Evolutionary conservation across 2,888 invertebrate genomes (phyloP), one percentile per base, ranked within the genome.

Genomic region (Macrophya annulata): DNA sequence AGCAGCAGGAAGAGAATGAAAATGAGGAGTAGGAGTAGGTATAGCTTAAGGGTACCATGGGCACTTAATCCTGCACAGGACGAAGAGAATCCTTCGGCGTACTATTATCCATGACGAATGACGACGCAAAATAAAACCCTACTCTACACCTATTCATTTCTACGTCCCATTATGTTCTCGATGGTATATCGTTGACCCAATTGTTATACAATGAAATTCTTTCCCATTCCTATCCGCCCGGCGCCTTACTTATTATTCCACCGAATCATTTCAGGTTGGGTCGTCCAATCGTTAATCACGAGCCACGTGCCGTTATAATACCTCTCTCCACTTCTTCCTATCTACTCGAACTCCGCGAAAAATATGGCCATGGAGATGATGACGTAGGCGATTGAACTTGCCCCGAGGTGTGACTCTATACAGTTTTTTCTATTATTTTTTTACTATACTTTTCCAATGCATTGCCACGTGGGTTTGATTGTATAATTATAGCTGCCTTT

Each of bases 181-280:
- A 86, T 86, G 85, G 86, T 88, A 88, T 91, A 90, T 87, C 86
- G 90, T 90, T 92, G 92, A 92, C 91, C 90, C 89, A 89, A 89
- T 90, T 91, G 88, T 90, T 88, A 87, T 87, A 89, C 91, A 89
- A 88, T 89, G 88, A 86, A 88, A 89, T 88, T 89, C 88, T 86
- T 85, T 83, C 62, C 59, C 85, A 21, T 55, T 74, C 62, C 74
- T 55, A 55, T 76, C 48, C 37, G 55, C 37, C 45, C 77, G 79
- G 84, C 87, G 85, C 85, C 86, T 85, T 86, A 85, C 87, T 89
- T 88, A 88, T 91, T 91, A 90, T 90, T 89, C 90, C 87, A 86
- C 86, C 86, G 89, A 91, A 89, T 90, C 90, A 90, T 90, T 91
- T 90, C 91, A 90, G 31, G 31, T 89, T 90, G 90, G 90, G 90